These are phyloP conservation scores for Hiodon alosoides DNA, from an alignment of 2,113 vertebrate genomes.

Conservation along the genomic window DNA sequence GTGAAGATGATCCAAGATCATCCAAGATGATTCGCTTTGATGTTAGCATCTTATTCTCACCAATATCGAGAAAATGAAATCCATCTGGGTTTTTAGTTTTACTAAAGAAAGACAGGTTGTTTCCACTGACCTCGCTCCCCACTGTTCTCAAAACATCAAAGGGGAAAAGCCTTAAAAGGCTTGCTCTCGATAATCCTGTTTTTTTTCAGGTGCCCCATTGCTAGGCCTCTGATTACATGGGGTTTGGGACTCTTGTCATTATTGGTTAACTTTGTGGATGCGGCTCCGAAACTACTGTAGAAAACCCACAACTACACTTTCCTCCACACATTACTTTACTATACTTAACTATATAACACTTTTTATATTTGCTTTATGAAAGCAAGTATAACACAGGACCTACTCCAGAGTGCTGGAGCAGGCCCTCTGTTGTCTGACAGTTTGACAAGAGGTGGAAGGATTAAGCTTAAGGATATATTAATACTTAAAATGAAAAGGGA, in stretches of 20 bases:
- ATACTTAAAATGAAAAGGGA: too few relatives aligned
- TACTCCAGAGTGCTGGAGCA: too few relatives aligned
- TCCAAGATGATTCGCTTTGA: conserved; percentile 10
- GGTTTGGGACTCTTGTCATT: neutral
- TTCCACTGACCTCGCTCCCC: conserved; percentile 6
- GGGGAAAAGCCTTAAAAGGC: conserved; percentile 5
- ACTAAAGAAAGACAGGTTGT: conserved; percentile 5
- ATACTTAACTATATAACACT: too few relatives aligned
- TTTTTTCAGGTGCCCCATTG: neutral
- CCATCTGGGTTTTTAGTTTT: conserved; percentile 13
- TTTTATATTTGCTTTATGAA: too few relatives aligned
- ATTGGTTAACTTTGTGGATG: neutral
- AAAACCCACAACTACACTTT: too few relatives aligned
- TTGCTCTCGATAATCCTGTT: neutral
- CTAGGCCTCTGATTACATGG: neutral
- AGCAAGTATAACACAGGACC: too few relatives aligned
- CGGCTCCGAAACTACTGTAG: too few relatives aligned
- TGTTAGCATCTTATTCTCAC: conserved; percentile 1
- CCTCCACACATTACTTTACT: too few relatives aligned
- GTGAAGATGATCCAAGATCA: neutral
- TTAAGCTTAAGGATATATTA: too few relatives aligned
- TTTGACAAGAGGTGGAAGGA: too few relatives aligned
- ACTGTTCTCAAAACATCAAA: conserved; percentile 15
- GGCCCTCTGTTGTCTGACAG: too few relatives aligned
- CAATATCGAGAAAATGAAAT: conserved; percentile 20